phyloP scores from a whole-genome alignment of 1,140 invertebrate genomes.

The Drosophila takahashii region DNA sequence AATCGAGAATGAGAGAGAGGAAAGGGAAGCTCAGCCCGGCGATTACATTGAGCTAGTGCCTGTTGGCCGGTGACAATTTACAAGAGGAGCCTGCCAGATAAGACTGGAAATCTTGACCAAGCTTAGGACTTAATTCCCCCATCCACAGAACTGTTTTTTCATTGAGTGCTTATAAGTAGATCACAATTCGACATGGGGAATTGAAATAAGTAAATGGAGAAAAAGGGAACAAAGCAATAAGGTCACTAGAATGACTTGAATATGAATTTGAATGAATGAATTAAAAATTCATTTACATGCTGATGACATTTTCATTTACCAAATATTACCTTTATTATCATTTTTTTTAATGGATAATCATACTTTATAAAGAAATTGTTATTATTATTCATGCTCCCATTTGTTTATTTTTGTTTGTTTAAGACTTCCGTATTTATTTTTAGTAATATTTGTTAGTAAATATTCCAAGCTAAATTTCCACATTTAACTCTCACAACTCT shows the following conservation, averaged over 20 bases:
- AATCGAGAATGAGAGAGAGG: too few relatives aligned
- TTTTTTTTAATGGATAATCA: too few relatives aligned
- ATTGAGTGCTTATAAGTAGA: constrained; percentile 1
- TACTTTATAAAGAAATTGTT: too few relatives aligned
- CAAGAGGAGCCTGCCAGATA: constrained; percentile 50
- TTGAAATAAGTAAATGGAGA: background rate
- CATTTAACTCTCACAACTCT: background rate
- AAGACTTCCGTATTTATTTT: too few relatives aligned
- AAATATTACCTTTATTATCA: too few relatives aligned
- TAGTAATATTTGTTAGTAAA: too few relatives aligned
- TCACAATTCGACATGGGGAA: constrained; percentile 14
- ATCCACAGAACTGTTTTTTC: background rate
- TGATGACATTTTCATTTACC: background rate
- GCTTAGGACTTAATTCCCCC: constrained; percentile 14
- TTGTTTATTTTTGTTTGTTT: too few relatives aligned
- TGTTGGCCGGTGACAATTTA: constrained; percentile 67
- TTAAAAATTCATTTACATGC: background rate
- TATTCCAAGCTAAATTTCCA: background rate
- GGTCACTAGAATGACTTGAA: background rate
- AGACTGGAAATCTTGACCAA: constrained; percentile 24
- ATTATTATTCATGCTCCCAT: too few relatives aligned
- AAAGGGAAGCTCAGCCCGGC: constrained; percentile 23
- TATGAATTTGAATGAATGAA: background rate
- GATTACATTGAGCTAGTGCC: constrained; percentile 68
- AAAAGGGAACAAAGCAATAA: background rate